Conservation (phyloP, 2,113 vertebrate species). For the Pelecanus crispus region DNA sequence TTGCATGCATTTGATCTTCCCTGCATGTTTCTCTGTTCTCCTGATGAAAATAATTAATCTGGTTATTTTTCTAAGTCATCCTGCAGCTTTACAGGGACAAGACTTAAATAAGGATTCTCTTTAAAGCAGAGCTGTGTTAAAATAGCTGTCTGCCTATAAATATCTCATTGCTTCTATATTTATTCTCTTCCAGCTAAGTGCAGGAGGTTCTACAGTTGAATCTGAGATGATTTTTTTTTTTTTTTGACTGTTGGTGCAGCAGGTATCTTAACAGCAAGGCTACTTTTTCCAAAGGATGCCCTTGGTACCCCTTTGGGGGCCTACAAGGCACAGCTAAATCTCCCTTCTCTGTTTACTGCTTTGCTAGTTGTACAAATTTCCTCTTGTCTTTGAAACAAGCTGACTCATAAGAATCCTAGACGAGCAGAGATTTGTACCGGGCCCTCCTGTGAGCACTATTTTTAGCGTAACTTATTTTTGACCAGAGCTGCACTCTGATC, state of each 20-base stretch:
- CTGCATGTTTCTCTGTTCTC: neutral
- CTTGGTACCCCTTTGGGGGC: neutral
- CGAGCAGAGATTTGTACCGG: neutral
- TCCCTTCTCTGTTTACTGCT: neutral
- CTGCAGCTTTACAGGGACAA: constrained; percentile 35
- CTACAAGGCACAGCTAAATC: neutral
- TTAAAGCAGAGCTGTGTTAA: constrained; percentile 31
- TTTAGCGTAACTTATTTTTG: constrained; percentile 28
- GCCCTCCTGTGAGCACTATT: neutral
- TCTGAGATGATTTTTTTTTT: neutral
- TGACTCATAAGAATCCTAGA: neutral
- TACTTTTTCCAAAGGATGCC: neutral
- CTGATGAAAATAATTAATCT: constrained; percentile 55
- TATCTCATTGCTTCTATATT: constrained; percentile 45
- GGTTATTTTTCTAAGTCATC: constrained; percentile 47
- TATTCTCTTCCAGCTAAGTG: neutral
- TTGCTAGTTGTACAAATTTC: neutral
- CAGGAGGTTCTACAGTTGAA: neutral
- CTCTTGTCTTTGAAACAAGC: constrained; percentile 7
- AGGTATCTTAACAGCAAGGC: neutral
- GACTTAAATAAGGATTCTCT: constrained; percentile 50
- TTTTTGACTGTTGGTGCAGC: neutral
- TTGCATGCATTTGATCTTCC: constrained; percentile 32
- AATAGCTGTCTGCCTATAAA: constrained; percentile 52
- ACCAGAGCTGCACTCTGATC: constrained; percentile 17